Base-by-base conservation (phyloP, 1,140 invertebrate species). In the Drosophila asahinai region DNA sequence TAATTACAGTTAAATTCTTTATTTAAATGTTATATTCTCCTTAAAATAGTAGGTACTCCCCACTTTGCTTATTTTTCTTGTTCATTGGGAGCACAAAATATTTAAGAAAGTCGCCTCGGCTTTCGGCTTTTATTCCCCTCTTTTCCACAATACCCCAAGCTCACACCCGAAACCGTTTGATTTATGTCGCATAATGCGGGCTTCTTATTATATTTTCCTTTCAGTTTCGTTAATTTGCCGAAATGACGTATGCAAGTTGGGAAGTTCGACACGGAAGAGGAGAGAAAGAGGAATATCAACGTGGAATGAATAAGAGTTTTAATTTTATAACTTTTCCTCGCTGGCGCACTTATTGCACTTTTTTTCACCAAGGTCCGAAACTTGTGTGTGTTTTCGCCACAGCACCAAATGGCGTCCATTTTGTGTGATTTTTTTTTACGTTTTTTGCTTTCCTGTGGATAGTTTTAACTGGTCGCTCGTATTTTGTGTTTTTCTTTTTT, bases 141-240 rank as follows among this genome's bases (percentile, higher is more conserved):
- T 55, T 22, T 0, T 8, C 27, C 42, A 40, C 49, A 57, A 40
- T 25, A 57, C 36, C 19, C 54, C n/a, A 0, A 9, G 27, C 54
- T 22, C 47, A 45, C 36, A 25, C 45, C 54, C 47, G 19, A 27
- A 63, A 42, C 60, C 70, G 25, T 80, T 72, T 84, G 77, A 83
- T 83, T 83, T 83, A 83, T 83, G 62, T 54, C 49, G 67, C 67
- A 63, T 82, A 78, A 82, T 86, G 73, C 65, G 61, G 65, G 36
- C 38, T 77, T 77, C 79, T 75, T 86, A 78, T 78, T 79, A 64
- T 86, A 84, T 84, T 74, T 86, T 68, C 42, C 55, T 36, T 61
- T 77, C 59, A 63, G 48, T 59, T 58, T 63, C 78, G 81, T 80
- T 83, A 75, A 83, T 83, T 83, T 81, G 66, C 55, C 42, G 59